phyloP scores from a whole-genome alignment of 2,797 vertebrate species.

The Crocidura indochinensis region DNA sequence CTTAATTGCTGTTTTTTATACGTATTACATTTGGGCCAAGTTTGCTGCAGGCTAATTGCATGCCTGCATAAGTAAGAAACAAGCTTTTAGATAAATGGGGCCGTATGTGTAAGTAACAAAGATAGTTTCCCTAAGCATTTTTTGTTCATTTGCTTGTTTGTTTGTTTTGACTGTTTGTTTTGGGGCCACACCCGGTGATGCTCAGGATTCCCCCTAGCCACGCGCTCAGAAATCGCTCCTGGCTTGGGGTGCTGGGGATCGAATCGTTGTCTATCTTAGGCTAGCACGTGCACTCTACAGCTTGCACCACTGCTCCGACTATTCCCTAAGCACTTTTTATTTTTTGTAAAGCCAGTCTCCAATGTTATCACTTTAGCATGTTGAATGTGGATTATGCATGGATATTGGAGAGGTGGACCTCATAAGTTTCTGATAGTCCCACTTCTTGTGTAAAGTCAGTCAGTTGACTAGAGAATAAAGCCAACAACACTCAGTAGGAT shows the following conservation, averaged over 20 bases:
- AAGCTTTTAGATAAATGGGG: background rate
- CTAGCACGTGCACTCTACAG: no score
- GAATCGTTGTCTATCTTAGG: no score
- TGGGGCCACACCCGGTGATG: no score
- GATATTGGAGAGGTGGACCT: background rate
- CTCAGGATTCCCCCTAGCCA: no score
- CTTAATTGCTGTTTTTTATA: slow-evolving; percentile 38
- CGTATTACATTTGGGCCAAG: slow-evolving; percentile 36
- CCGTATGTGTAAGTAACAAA: background rate
- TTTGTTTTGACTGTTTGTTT: no score
- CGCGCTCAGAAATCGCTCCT: no score
- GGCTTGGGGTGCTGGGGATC: no score
- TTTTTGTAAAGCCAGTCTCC: background rate
- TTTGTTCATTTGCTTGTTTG: no score
- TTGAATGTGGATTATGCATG: background rate
- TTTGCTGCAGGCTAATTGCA: background rate
- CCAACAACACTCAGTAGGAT: background rate
- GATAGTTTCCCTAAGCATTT: background rate
- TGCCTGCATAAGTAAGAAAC: background rate
- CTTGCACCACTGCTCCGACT: no score
- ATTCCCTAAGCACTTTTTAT: background rate
- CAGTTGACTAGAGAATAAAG: background rate
- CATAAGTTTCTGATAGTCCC: background rate
- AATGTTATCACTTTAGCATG: background rate
- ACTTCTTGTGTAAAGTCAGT: background rate